phyloP scores from a whole-genome alignment of 2,797 vertebrate species.

The Apogon talboti region DNA sequence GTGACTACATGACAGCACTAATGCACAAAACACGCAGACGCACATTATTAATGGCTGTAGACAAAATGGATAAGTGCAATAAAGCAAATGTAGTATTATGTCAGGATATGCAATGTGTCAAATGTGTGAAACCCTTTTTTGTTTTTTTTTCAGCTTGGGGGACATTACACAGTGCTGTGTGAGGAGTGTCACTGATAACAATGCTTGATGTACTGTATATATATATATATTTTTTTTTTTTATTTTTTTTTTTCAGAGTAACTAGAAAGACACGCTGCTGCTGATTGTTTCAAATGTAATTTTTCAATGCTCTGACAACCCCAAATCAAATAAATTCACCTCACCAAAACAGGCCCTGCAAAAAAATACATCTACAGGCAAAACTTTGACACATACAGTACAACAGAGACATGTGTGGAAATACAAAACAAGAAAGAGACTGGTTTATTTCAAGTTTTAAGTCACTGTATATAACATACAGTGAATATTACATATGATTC shows the following conservation, averaged over 20 bases:
- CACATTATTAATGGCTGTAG: not conserved
- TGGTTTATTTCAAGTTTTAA: no score
- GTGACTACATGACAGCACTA: constrained; percentile 10
- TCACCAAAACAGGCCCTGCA: not conserved
- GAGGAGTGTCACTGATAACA: not conserved
- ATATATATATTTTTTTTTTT: no score
- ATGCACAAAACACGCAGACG: constrained; percentile 10
- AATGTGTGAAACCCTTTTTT: not conserved
- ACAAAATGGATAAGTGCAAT: constrained; percentile 7
- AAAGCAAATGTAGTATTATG: constrained; percentile 14
- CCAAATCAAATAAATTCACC: not conserved
- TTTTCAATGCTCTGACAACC: not conserved
- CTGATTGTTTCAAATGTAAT: constrained; percentile 6
- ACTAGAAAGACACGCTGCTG: constrained; percentile 1
- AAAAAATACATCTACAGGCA: not conserved
- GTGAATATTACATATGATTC: no score
- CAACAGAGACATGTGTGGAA: no score
- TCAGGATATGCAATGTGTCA: no score
- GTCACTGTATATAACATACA: no score
- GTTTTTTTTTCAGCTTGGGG: constrained; percentile 1
- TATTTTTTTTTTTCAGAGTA: not conserved
- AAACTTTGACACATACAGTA: not conserved
- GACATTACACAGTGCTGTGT: not conserved
- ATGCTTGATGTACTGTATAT: no score
- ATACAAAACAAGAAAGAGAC: no score